phyloP scores from a whole-genome alignment of 2,797 vertebrate species.

The Anabacerthia variegaticeps region DNA sequence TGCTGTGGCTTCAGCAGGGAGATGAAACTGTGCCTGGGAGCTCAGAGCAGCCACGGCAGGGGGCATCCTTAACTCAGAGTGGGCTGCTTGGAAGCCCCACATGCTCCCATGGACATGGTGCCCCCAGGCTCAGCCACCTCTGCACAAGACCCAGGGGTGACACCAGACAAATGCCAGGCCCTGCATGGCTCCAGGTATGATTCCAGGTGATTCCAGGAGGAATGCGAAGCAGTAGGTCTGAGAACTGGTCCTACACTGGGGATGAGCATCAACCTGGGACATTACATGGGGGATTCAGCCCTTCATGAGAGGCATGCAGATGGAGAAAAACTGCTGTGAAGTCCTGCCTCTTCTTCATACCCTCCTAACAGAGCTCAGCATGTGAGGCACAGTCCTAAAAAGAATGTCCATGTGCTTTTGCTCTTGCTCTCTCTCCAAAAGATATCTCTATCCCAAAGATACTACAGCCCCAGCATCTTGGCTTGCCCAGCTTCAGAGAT shows the following conservation, averaged over 20 bases:
- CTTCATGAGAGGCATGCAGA: neutral
- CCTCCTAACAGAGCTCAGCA: neutral
- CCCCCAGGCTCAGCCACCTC: neutral
- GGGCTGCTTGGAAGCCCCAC: neutral
- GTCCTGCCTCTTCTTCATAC: neutral
- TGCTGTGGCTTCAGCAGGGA: rapidly evolving
- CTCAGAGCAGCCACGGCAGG: neutral
- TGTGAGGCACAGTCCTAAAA: neutral
- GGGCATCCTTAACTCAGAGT: neutral
- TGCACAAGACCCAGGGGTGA: neutral
- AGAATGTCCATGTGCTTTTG: neutral
- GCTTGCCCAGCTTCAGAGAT: neutral
- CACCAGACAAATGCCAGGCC: neutral
- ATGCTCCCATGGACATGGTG: neutral
- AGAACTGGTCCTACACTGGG: neutral
- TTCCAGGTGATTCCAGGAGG: neutral
- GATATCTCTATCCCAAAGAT: neutral
- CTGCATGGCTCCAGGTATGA: neutral
- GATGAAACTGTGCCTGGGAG: neutral
- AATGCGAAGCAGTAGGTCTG: neutral
- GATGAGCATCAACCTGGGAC: neutral
- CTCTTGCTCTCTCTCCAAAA: neutral
- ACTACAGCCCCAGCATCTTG: neutral
- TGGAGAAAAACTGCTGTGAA: neutral
- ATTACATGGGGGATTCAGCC: neutral